phyloP scores from a whole-genome alignment of 2,113 vertebrate species.

The Lota lota region DNA sequence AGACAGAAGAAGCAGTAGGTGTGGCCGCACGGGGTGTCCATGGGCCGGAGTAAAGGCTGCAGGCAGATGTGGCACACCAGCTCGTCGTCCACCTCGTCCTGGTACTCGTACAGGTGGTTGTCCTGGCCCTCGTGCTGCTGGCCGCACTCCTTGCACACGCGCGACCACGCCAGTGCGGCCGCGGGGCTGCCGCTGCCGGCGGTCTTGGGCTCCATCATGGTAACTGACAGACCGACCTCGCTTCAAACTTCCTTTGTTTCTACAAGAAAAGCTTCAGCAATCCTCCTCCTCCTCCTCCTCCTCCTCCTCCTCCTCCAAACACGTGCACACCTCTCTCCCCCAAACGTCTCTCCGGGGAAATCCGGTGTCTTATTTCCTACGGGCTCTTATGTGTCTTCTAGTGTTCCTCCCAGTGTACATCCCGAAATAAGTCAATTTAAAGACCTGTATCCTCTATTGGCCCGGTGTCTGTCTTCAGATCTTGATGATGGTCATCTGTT shows the following conservation, averaged over 20 bases:
- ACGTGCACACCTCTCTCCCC: slow-evolving; percentile 23
- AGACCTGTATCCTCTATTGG: not conserved
- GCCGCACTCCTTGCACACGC: slow-evolving; percentile 85
- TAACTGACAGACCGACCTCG: slow-evolving; percentile 35
- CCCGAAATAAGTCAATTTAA: slow-evolving; percentile 19
- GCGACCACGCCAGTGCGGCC: slow-evolving; percentile 44
- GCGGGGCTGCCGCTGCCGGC: not conserved
- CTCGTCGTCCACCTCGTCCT: slow-evolving; percentile 89
- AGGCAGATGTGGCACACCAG: slow-evolving; percentile 90
- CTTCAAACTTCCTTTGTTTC: slow-evolving; percentile 22
- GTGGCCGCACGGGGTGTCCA: slow-evolving; percentile 92
- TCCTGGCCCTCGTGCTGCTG: slow-evolving; percentile 81
- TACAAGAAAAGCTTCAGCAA: slow-evolving; percentile 8
- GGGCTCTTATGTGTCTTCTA: not conserved
- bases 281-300: too few species aligned
- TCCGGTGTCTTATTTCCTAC: slow-evolving; percentile 7
- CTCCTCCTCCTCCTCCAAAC: not conserved
- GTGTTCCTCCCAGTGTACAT: not conserved
- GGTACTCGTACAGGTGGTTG: slow-evolving; percentile 89
- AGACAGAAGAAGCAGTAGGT: slow-evolving; percentile 88
- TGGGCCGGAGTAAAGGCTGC: slow-evolving; percentile 85
- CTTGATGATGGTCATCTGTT: slow-evolving; percentile 61
- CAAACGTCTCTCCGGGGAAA: slow-evolving; percentile 33
- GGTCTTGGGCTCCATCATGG: slow-evolving; percentile 73
- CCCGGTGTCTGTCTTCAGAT: slow-evolving; percentile 36